Evolutionary conservation across 1,140 invertebrate species (phyloP).

Genomic region (Elymnias hypermnestra): DNA sequence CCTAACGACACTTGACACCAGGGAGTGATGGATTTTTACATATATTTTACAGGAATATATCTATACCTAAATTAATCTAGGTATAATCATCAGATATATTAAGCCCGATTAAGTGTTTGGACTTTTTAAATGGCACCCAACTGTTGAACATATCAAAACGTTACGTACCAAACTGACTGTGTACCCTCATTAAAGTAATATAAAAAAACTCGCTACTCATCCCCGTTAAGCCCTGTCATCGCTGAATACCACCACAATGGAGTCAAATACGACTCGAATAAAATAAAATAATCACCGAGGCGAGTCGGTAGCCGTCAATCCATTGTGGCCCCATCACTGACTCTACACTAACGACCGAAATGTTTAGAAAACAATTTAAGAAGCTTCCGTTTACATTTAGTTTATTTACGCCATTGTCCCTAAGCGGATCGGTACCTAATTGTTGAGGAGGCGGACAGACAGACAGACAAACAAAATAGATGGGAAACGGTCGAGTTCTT

Average conservation of each 20-base stretch:
- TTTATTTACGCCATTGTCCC: constrained; percentile 41
- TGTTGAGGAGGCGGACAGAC: constrained; percentile 24
- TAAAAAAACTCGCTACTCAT: constrained; percentile 12
- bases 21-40: too few relatives aligned
- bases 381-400: constrained; percentile 47
- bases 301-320: constrained; percentile 24
- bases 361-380: constrained; percentile 55
- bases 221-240: constrained; percentile 9
- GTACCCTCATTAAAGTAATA: constrained; percentile 1
- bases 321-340: constrained; percentile 23
- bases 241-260: constrained; percentile 13
- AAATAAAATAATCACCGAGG: constrained; percentile 13
- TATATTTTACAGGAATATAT: too few relatives aligned
- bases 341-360: constrained; percentile 24
- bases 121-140: too few relatives aligned
- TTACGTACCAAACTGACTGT: too few relatives aligned
- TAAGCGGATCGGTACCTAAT: constrained; percentile 49
- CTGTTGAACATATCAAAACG: too few relatives aligned
- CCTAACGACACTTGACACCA: too few relatives aligned
- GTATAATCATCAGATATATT: too few relatives aligned
- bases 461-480: constrained; percentile 22
- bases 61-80: too few relatives aligned
- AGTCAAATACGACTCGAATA: constrained; percentile 13
- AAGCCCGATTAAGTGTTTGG: too few relatives aligned
- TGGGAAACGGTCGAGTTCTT: constrained; percentile 36